These are phyloP conservation scores for Mastacembelus armatus DNA, from an alignment of 2,797 vertebrate species.

Conservation along the genomic window DNA sequence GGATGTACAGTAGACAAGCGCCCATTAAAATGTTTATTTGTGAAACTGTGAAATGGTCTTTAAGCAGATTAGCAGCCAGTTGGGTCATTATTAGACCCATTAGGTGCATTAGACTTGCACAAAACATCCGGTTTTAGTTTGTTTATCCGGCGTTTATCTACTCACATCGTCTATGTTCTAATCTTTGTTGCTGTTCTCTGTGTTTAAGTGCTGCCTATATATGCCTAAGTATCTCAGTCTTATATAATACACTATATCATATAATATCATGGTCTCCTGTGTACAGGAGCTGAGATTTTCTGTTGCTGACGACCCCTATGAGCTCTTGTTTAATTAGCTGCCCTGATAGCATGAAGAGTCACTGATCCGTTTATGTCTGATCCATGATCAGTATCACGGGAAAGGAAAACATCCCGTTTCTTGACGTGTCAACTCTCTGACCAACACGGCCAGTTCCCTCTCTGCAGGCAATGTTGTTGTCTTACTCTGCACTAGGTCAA, in stretches of 20 bases:
- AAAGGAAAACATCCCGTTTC: neutral
- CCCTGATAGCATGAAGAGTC: no score
- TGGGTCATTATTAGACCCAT: slow-evolving; percentile 34
- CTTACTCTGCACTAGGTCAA: neutral
- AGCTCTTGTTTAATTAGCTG: no score
- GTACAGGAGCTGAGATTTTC: no score
- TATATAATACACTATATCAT: no score
- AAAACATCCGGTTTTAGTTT: slow-evolving; percentile 17
- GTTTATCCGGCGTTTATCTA: slow-evolving; percentile 20
- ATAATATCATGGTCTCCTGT: no score
- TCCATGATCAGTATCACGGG: neutral
- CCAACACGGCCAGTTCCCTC: no score
- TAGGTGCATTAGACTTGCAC: slow-evolving; percentile 37
- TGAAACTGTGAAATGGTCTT: slow-evolving; percentile 15
- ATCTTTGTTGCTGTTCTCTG: neutral
- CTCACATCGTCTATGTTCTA: slow-evolving; percentile 2
- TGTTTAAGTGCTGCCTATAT: no score
- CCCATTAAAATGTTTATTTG: slow-evolving; percentile 36
- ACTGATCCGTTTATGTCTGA: no score
- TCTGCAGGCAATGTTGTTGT: neutral
- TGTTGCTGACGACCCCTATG: no score
- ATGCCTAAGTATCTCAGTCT: no score
- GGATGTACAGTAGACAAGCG: slow-evolving; percentile 29
- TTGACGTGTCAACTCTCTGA: neutral
- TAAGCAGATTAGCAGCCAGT: slow-evolving; percentile 34